Evolutionary conservation across 2,888 invertebrate genomes (phyloP), one percentile per base, ranked within the genome.

Genomic region (Deilephila elpenor): DNA sequence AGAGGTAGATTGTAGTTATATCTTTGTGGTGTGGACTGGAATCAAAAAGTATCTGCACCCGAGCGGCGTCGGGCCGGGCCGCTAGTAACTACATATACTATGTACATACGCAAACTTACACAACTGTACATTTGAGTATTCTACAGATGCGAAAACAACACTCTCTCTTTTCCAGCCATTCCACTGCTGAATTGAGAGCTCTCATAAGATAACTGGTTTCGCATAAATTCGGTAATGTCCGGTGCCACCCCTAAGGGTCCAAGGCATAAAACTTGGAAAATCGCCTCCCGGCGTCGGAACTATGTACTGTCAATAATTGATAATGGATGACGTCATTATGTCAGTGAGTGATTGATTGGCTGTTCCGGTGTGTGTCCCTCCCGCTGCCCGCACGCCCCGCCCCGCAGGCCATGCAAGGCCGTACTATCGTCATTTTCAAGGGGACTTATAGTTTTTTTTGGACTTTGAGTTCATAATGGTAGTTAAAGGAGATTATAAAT

Each of bases 301-400:
- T 88, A 84, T 89, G 89, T 88, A 87, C 91, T 90, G 93, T 92
- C 93, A 92, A 93, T 93, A 93, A 94, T 94, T 93, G 93, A 93
- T 93, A 93, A 93, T 93, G 92, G 93, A 93, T 93, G 93, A 92
- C 92, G 93, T 91, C 92, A 93, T 93, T 91, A 91, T 88, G 91
- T 91, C 92, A 89, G 87, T 79, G 79, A 34, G 89, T 93, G 94
- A 94, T 93, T 91, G 93, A 94, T 94, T 92, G 89, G 89, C 80
- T 84, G 85, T 86, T 88, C 88, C 87, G 86, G 83, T 78, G 78
- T 77, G 74, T 73, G 80, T 78, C 73, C 62, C 74, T 76, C 76
- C 78, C 77, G 71, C 19, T n/a, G 5, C 77, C 71, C 19, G 20
- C 25, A 17, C 14, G 20, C 34, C 20, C 25, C 25, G 44, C 25